A percentile compares a stretch with the other conserved stretches of the same genome.
phyloP scores from a whole-genome alignment of 2,888 invertebrate species.

The Pheosia gnoma region DNA sequence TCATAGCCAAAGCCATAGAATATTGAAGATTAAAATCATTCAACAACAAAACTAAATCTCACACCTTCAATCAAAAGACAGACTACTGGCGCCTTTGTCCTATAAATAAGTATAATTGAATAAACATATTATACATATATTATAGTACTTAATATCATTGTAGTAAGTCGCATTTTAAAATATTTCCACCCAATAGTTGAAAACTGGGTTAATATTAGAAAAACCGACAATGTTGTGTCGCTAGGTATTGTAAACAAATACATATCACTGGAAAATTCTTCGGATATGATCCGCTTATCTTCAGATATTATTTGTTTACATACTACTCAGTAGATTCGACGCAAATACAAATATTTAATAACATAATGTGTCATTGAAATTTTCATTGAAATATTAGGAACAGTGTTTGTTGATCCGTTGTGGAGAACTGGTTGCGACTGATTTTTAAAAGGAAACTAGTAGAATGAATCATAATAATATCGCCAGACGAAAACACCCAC shows the following conservation, averaged over 20 bases:
- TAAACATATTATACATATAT: too few relatives aligned
- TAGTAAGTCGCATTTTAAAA: neutral
- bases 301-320: constrained; percentile 36
- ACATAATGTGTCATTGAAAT: constrained; percentile 25
- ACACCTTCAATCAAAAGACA: too few relatives aligned
- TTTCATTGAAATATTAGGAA: constrained; percentile 12
- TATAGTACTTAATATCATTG: too few relatives aligned
- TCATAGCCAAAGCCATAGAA: too few relatives aligned
- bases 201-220: constrained; percentile 22
- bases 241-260: constrained; percentile 36
- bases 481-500: too few relatives aligned
- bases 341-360: constrained; percentile 35
- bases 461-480: neutral
- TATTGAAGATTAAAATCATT: too few relatives aligned
- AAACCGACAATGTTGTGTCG: constrained; percentile 12
- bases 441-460: neutral
- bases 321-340: constrained; percentile 17
- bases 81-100: too few relatives aligned
- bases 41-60: too few relatives aligned
- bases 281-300: constrained; percentile 36
- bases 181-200: neutral
- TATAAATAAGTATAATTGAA: too few relatives aligned
- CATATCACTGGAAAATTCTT: constrained; percentile 43
- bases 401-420: neutral
- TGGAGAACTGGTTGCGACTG: neutral